phyloP scores from a whole-genome alignment of 2,888 invertebrate species.

The Rhogogaster chlorosoma region DNA sequence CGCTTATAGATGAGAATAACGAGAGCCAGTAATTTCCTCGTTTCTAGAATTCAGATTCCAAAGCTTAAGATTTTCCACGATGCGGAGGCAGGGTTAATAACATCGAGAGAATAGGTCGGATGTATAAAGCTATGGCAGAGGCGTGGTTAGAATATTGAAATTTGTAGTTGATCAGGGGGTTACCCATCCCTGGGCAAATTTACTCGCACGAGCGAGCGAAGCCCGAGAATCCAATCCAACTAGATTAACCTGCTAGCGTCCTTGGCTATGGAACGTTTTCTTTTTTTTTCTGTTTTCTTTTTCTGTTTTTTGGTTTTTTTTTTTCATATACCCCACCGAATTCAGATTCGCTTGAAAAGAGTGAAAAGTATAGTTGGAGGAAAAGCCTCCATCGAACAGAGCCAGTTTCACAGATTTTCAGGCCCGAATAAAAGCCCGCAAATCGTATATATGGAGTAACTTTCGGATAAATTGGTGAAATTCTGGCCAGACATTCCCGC shows the following conservation, averaged over 20 bases:
- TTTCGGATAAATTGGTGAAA: neutral
- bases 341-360: conserved; percentile 17
- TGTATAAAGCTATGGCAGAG: conserved; percentile 34
- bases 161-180: conserved; percentile 49
- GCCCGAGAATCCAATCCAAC: conserved; percentile 44
- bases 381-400: neutral
- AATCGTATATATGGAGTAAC: neutral
- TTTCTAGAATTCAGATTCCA: neutral
- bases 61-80: neutral
- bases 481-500: conserved; percentile 29
- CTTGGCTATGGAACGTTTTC: neutral
- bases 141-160: conserved; percentile 49
- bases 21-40: neutral
- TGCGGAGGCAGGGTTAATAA: conserved; percentile 33
- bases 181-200: conserved; percentile 46
- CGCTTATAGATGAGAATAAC: neutral
- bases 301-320: neutral
- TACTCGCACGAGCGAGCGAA: conserved; percentile 44
- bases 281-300: neutral
- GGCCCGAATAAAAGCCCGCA: neutral
- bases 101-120: conserved; percentile 44
- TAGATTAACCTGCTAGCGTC: conserved; percentile 44
- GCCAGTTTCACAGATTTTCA: conserved; percentile 12
- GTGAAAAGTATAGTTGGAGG: neutral
- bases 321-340: neutral